Conservation (phyloP, 2,113 vertebrate species). For the Platichthys stellatus region DNA sequence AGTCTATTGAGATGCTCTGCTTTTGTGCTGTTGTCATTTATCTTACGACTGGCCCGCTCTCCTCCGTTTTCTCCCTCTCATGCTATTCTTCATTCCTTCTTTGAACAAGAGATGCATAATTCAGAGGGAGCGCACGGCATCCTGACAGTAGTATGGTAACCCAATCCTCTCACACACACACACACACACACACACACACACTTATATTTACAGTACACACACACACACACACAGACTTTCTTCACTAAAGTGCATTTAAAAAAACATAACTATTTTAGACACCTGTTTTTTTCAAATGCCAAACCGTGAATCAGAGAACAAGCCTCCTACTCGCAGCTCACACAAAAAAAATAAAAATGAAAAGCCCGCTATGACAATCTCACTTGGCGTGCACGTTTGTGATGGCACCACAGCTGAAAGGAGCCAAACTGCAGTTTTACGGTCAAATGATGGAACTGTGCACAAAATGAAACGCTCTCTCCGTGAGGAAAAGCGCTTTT, state of each 20-base stretch:
- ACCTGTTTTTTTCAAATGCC: background rate
- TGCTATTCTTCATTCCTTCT: slow-evolving; percentile 65
- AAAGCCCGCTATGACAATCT: background rate
- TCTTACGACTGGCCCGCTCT: slow-evolving; percentile 57
- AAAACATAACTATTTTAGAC: slow-evolving; percentile 15
- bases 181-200: slow-evolving; percentile 6
- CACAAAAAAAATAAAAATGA: slow-evolving; percentile 4
- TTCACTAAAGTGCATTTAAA: slow-evolving; percentile 28
- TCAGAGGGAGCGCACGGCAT: slow-evolving; percentile 57
- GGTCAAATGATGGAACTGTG: background rate
- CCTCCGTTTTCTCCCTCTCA: slow-evolving; percentile 45
- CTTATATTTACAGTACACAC: background rate
- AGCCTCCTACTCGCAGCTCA: slow-evolving; percentile 5
- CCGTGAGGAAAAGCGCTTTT: background rate
- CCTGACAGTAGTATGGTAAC: slow-evolving; percentile 58
- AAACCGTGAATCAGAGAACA: slow-evolving; percentile 39
- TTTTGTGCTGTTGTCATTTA: slow-evolving; percentile 75
- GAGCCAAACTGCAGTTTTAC: slow-evolving; percentile 15
- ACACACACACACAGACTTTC: slow-evolving; percentile 1
- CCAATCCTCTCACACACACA: slow-evolving; percentile 50
- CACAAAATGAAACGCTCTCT: background rate
- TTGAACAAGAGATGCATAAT: slow-evolving; percentile 76
- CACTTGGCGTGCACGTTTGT: background rate
- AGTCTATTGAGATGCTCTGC: slow-evolving; percentile 71
- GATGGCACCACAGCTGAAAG: background rate